Evolutionary conservation across 2,888 invertebrate genomes (phyloP).

Genomic region (Dromius quadrimaculatus): DNA sequence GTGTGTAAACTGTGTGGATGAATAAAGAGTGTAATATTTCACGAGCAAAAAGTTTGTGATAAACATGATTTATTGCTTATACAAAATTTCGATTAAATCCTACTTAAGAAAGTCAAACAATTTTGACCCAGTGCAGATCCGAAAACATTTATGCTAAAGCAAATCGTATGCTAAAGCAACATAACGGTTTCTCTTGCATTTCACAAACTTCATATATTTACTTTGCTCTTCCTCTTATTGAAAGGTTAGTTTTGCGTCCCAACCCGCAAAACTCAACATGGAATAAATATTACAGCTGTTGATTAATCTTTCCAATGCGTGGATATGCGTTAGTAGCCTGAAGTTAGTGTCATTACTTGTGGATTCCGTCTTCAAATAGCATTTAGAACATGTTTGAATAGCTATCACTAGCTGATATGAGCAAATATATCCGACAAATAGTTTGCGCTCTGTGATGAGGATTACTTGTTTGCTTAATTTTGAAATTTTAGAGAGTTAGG

Average conservation of each 20-base stretch:
- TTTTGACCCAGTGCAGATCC: no score
- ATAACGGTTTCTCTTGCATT: not conserved
- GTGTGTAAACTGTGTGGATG: no score
- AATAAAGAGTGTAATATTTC: no score
- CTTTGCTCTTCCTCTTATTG: slow-evolving; percentile 20
- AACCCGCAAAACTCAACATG: slow-evolving; percentile 4
- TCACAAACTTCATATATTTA: slow-evolving; percentile 10
- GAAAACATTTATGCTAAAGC: not conserved
- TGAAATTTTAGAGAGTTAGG: slow-evolving; percentile 9
- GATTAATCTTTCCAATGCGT: slow-evolving; percentile 29
- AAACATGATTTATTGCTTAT: no score
- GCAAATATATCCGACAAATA: slow-evolving; percentile 8
- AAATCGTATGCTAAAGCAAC: slow-evolving; percentile 21
- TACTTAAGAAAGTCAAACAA: slow-evolving; percentile 19
- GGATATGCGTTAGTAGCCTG: not conserved
- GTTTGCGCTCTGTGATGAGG: slow-evolving; percentile 15
- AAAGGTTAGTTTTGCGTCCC: slow-evolving; percentile 21
- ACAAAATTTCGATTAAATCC: slow-evolving; percentile 15
- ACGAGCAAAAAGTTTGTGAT: no score
- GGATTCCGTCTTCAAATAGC: not conserved
- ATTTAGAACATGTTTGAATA: not conserved
- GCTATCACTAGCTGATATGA: slow-evolving; percentile 5
- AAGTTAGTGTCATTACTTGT: not conserved
- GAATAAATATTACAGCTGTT: slow-evolving; percentile 39
- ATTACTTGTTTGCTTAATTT: slow-evolving; percentile 21